Evolutionary conservation across 2,113 vertebrate species (phyloP), one percentile per base, ranked within the genome.

Genomic region (Colinus virginianus): DNA sequence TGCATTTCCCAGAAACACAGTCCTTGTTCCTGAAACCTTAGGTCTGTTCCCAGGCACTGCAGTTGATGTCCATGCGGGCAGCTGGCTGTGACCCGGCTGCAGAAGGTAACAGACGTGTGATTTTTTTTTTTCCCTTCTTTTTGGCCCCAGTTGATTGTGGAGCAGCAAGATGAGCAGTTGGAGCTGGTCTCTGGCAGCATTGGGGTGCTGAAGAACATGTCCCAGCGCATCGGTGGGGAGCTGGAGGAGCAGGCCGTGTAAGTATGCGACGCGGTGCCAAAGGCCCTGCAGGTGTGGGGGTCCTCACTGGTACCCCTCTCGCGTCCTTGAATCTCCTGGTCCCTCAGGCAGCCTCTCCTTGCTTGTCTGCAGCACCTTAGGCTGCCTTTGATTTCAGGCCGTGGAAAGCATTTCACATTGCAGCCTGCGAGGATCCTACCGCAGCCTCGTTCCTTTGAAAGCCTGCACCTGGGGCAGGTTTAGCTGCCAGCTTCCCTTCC

Each of bases 141-240:
- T 91, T 92, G 96, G 80, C 82, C 70, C 56, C 96, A 99, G 99
- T 15, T 99, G 96, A 99, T 99, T 2, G 97, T 98, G 36, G 99
- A 99, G 45, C 98, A 99, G 97, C 99, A 99, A 97, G 99, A 99
- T 77, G 99, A 99, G 88, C 99, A 99, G 97, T 96, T 99, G 97
- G 98, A 99, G 97, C 97, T 99, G 87, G 99, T 99, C 93, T 99
- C 99, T 28, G 99, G 99, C 96, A 99, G 99, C 88, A 99, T 99
- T 0, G 99, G 99, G 25, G 99, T 99, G 88, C 97, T 99, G 95
- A 99, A 99, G 98, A 99, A 99, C 98, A 99, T 99, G 99, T 99
- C 99, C 13, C 98, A 99, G 95, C 98, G 99, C 92, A 99, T 99
- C 12, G 99, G 99, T 4, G 98, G 98, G 95, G 99, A 99, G 97